Conservation (phyloP, 2,113 vertebrate species). For the Cricetomys ansorgei region DNA sequence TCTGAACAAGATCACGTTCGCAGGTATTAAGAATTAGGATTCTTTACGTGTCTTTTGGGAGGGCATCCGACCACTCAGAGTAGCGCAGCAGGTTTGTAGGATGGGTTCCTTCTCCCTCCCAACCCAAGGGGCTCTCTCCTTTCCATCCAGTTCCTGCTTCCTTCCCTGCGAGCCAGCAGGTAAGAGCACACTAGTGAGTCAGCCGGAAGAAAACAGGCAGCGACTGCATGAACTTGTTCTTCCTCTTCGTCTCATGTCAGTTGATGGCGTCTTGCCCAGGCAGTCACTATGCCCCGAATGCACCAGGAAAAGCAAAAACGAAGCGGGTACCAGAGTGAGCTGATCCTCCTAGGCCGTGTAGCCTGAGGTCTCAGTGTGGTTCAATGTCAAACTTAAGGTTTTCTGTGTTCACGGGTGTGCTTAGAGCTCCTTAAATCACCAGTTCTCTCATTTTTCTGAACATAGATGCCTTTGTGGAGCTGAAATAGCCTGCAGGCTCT, state of each 20-base stretch:
- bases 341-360: neutral
- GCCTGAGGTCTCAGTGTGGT: neutral
- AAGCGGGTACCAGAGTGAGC: conserved; percentile 10
- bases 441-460: neutral
- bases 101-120: neutral
- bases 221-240: conserved; percentile 34
- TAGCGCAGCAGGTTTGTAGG: neutral
- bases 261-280: conserved; percentile 62
- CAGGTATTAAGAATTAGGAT: neutral
- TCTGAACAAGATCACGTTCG: neutral
- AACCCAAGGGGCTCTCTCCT: neutral
- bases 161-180: neutral
- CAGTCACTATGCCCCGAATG: conserved; percentile 46
- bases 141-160: neutral
- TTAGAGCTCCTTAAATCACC: neutral
- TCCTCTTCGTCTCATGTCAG: conserved; percentile 67
- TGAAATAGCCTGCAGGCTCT: neutral
- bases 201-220: neutral
- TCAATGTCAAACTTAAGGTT: neutral
- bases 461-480: neutral
- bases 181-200: neutral
- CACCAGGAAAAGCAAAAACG: conserved; percentile 60
- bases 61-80: neutral
- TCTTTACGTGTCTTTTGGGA: neutral
- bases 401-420: neutral